Percentiles rank a stretch among this genome's conserved stretches.
Conservation (phyloP, 2,113 vertebrate genomes). For the Echinops telfairi region DNA sequence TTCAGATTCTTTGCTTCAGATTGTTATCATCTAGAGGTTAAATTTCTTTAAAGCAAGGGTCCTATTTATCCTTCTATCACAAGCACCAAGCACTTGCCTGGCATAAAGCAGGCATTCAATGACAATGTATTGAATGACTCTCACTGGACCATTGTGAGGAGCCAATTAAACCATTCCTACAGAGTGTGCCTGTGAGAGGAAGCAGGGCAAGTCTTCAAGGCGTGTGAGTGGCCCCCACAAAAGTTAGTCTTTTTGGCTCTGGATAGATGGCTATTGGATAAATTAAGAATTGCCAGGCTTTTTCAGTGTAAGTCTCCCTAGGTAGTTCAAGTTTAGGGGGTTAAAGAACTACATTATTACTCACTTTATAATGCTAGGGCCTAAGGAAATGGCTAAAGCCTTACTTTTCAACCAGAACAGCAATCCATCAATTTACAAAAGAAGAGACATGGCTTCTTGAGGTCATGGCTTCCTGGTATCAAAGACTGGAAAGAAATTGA, state of each 20-base stretch:
- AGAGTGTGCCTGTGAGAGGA: neutral
- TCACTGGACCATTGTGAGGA: neutral
- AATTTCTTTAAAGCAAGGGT: neutral
- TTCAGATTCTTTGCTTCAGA: slow-evolving; percentile 1
- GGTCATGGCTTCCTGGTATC: neutral
- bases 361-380: no score
- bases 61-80: neutral
- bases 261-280: neutral
- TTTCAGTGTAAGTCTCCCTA: neutral
- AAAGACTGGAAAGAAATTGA: neutral
- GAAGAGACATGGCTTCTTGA: neutral
- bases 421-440: neutral
- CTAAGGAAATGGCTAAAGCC: neutral
- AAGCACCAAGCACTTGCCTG: neutral
- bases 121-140: neutral
- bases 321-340: no score
- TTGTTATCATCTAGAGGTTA: slow-evolving; percentile 17
- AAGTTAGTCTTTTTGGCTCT: neutral
- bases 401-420: neutral
- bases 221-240: neutral
- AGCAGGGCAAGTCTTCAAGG: neutral
- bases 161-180: neutral
- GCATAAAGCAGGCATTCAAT: neutral
- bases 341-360: no score
- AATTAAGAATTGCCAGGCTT: neutral